Evolutionary conservation across 2,113 vertebrate genomes (phyloP).

Genomic region (Paracanthobrama guichenoti): DNA sequence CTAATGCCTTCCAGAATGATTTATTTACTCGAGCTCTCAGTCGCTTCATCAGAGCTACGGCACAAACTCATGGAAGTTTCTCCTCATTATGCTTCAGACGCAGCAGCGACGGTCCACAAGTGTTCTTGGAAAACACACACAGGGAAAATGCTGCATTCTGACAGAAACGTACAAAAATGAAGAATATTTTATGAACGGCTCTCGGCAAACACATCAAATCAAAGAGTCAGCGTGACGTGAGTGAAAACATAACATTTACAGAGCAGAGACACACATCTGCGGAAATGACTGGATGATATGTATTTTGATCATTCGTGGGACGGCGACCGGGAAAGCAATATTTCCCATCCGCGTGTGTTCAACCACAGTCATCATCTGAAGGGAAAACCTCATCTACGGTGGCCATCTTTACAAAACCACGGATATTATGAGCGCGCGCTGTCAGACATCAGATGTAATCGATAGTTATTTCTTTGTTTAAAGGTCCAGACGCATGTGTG

Average conservation of each 20-base stretch:
- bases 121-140: not conserved
- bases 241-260: constrained; percentile 37
- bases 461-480: constrained; percentile 68
- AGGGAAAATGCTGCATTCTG: not conserved
- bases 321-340: constrained; percentile 52
- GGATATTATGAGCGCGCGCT: constrained; percentile 61
- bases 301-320: constrained; percentile 53
- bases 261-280: not conserved
- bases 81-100: too few species aligned
- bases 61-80: not conserved
- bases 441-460: constrained; percentile 68
- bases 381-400: constrained; percentile 2
- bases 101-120: not conserved
- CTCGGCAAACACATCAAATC: constrained; percentile 39
- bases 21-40: constrained; percentile 53
- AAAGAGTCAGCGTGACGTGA: constrained; percentile 32
- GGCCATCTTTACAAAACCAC: constrained; percentile 52
- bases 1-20: constrained; percentile 59
- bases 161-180: not conserved
- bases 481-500: constrained; percentile 38
- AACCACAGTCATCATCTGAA: not conserved
- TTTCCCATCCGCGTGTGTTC: constrained; percentile 43
- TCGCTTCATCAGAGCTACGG: constrained; percentile 37
- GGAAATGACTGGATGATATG: constrained; percentile 54
- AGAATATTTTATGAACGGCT: not conserved